These are phyloP conservation scores for Hirtodrosophila trivittata DNA, from an alignment of 2,888 invertebrate genomes.

Conservation along the genomic window DNA sequence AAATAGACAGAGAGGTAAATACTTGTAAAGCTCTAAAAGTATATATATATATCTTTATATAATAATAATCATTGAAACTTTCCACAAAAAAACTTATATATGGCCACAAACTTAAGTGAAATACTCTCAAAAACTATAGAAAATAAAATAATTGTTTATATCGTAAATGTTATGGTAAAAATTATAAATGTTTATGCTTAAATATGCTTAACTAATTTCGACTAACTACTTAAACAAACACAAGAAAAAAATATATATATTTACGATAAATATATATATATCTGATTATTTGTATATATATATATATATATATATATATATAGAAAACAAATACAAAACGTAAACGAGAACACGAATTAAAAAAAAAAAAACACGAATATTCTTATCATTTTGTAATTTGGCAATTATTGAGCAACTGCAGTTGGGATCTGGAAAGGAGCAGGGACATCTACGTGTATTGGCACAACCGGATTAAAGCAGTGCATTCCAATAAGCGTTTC, in stretches of 20 bases:
- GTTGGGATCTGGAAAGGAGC: constrained; percentile 14
- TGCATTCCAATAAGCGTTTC: constrained; percentile 29
- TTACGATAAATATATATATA: constrained; percentile 9
- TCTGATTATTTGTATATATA: constrained; percentile 19
- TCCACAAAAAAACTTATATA: constrained; percentile 23
- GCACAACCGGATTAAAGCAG: constrained; percentile 53
- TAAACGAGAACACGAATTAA: constrained; percentile 26
- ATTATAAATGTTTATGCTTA: constrained; percentile 26
- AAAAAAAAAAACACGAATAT: constrained; percentile 20
- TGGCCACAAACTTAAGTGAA: constrained; percentile 54
- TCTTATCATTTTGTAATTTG: constrained; percentile 63
- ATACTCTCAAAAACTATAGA: constrained; percentile 27
- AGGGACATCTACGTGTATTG: constrained; percentile 27
- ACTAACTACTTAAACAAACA: constrained; percentile 72
- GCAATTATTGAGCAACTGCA: constrained; percentile 74
- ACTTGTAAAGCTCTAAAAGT: constrained; percentile 36
- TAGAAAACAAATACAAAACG: constrained; percentile 28
- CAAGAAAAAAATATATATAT: constrained; percentile 22
- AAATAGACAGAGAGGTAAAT: constrained; percentile 41
- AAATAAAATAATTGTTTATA: constrained; percentile 31
- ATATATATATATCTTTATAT: constrained; percentile 22
- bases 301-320: constrained; percentile 16
- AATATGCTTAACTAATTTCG: constrained; percentile 72
- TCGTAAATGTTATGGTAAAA: too few species aligned
- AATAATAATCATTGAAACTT: constrained; percentile 10